phyloP scores from a whole-genome alignment of 2,113 vertebrate species.

The Lophius piscatorius region DNA sequence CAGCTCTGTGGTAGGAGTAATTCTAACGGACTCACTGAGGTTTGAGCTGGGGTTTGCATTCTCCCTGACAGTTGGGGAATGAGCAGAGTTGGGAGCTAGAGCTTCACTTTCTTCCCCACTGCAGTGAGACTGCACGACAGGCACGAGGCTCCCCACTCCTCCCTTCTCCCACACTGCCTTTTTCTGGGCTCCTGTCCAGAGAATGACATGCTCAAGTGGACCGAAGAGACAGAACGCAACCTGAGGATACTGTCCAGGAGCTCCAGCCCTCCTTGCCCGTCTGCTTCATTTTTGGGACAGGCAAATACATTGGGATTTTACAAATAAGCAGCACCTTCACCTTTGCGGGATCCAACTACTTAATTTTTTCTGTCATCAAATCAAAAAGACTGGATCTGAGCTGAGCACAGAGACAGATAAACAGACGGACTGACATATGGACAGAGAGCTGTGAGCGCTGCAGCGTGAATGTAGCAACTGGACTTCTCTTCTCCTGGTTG shows the following conservation, averaged over 20 bases:
- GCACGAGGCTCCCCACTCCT: slow-evolving; percentile 70
- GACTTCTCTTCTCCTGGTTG: slow-evolving; percentile 71
- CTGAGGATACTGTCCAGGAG: slow-evolving; percentile 51
- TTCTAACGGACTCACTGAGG: slow-evolving; percentile 50
- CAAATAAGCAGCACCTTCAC: slow-evolving; percentile 37
- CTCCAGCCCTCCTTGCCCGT: slow-evolving; percentile 38
- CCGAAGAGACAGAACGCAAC: slow-evolving; percentile 55
- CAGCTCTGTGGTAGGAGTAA: slow-evolving; percentile 48
- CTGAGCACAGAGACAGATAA: slow-evolving; percentile 33
- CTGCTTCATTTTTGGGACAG: slow-evolving; percentile 37
- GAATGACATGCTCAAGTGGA: slow-evolving; percentile 68
- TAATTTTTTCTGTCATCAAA: slow-evolving; percentile 28
- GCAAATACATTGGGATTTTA: slow-evolving; percentile 37
- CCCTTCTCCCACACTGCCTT: slow-evolving; percentile 59
- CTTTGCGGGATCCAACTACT: slow-evolving; percentile 34
- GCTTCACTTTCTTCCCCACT: slow-evolving; percentile 63
- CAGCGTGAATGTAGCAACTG: slow-evolving; percentile 69
- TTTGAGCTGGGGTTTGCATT: slow-evolving; percentile 62
- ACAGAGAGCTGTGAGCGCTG: slow-evolving; percentile 68
- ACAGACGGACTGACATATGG: slow-evolving; percentile 69
- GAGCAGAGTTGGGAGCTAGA: slow-evolving; percentile 58
- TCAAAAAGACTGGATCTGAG: slow-evolving; percentile 34
- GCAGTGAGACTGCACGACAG: slow-evolving; percentile 66
- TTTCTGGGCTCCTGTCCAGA: slow-evolving; percentile 70
- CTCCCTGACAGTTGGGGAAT: slow-evolving; percentile 49